A percentile compares a stretch with the other conserved stretches of the same genome.
Conservation (phyloP, 2,797 vertebrate genomes). For the Bradypodion pumilum region DNA sequence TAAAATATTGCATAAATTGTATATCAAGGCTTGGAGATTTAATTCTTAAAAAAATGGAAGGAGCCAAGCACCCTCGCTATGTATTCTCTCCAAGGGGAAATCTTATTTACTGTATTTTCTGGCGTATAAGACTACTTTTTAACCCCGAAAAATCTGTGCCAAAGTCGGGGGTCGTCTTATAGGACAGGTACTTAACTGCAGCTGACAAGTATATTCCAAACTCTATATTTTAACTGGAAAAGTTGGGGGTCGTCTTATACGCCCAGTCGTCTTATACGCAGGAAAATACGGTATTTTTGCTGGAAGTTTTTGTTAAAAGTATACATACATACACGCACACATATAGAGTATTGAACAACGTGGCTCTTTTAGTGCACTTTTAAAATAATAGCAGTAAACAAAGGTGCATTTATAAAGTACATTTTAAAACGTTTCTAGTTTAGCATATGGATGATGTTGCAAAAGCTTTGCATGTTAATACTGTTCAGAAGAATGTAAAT, state of each 20-base stretch:
- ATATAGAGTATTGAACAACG: conserved; percentile 42
- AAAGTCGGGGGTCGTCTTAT: too few relatives aligned
- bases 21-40: conserved; percentile 53
- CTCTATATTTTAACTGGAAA: too few relatives aligned
- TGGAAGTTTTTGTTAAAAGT: conserved; percentile 1
- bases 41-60: conserved; percentile 50
- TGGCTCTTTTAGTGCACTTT: conserved; percentile 58
- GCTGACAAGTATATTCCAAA: too few relatives aligned
- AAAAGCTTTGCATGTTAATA: conserved; percentile 66
- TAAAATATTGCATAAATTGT: conserved; percentile 45
- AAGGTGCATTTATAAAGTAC: conserved; percentile 54
- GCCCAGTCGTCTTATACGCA: too few relatives aligned
- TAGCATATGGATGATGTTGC: conserved; percentile 41
- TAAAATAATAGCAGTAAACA: conserved; percentile 53
- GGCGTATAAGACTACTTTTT: too few relatives aligned
- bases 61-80: conserved; percentile 47
- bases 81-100: conserved; percentile 47
- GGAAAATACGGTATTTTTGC: too few relatives aligned
- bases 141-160: too few relatives aligned
- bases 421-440: conserved; percentile 43
- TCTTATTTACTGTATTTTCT: too few relatives aligned
- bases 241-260: too few relatives aligned
- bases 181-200: too few relatives aligned
- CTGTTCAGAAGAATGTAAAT: conserved; percentile 57
- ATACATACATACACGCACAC: neutral